Conservation (phyloP, 2,888 invertebrate genomes). For the Chymomyza procnemis region DNA sequence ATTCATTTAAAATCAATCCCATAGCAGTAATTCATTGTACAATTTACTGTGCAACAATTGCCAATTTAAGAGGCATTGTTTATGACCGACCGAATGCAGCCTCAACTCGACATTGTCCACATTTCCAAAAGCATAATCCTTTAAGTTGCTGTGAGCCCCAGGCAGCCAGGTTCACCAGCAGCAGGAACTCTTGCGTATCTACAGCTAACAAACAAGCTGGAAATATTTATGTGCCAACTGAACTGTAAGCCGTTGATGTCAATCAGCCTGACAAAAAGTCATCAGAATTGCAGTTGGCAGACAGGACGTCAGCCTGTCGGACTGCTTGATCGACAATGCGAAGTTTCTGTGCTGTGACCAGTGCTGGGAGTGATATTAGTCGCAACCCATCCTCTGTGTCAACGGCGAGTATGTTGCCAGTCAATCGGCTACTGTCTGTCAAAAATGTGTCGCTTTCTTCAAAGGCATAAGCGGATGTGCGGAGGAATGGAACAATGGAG, state of each 20-base stretch:
- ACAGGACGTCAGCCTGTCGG: not conserved
- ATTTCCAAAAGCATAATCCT: constrained; percentile 44
- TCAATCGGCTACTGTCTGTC: constrained; percentile 70
- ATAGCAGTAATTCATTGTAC: constrained; percentile 63
- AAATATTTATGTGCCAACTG: constrained; percentile 70
- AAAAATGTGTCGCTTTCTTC: constrained; percentile 72
- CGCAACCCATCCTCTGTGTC: not conserved
- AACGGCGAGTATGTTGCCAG: constrained; percentile 55
- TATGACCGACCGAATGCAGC: constrained; percentile 50
- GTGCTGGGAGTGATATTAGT: constrained; percentile 12
- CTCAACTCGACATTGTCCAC: constrained; percentile 15
- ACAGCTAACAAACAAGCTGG: constrained; percentile 55
- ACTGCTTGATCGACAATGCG: constrained; percentile 1
- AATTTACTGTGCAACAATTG: constrained; percentile 72
- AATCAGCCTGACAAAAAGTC: constrained; percentile 76
- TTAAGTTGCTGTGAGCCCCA: constrained; percentile 23
- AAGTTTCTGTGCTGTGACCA: constrained; percentile 16
- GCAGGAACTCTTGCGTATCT: constrained; percentile 9
- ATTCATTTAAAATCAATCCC: constrained; percentile 54
- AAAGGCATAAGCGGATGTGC: constrained; percentile 49
- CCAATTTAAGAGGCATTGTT: constrained; percentile 75
- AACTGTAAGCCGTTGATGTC: constrained; percentile 72
- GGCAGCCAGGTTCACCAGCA: constrained; percentile 12
- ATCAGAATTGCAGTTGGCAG: constrained; percentile 52
- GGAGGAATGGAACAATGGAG: constrained; percentile 58